Conservation (phyloP, 2,113 vertebrate species). For the Bucco capensis region DNA sequence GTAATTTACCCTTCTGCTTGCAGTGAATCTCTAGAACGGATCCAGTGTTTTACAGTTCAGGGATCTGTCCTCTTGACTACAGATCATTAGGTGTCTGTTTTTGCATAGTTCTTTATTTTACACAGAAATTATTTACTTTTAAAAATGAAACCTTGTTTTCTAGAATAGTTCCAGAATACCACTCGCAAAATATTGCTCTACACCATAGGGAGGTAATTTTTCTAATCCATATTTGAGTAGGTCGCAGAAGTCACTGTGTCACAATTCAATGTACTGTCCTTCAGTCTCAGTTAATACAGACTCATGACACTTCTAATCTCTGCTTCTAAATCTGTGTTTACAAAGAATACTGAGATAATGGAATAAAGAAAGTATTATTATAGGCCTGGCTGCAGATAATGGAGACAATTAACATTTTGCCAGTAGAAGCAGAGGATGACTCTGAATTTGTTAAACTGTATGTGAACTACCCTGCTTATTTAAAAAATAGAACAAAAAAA, state of each 20-base stretch:
- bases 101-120: neutral
- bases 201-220: neutral
- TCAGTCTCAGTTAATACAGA: neutral
- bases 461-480: neutral
- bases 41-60: neutral
- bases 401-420: neutral
- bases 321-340: neutral
- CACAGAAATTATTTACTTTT: neutral
- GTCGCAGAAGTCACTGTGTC: neutral
- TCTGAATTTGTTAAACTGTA: conserved; percentile 12
- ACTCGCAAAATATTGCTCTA: neutral
- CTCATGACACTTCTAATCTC: neutral
- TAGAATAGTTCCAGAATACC: neutral
- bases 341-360: neutral
- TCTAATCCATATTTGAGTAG: neutral
- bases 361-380: neutral
- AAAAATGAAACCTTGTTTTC: neutral
- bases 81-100: neutral
- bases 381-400: neutral
- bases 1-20: neutral
- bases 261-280: neutral
- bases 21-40: neutral
- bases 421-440: neutral
- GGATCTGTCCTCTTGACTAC: neutral
- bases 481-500: conserved; percentile 22